Conservation (phyloP, 2,797 vertebrate species). For the Gephyroberyx darwinii region DNA sequence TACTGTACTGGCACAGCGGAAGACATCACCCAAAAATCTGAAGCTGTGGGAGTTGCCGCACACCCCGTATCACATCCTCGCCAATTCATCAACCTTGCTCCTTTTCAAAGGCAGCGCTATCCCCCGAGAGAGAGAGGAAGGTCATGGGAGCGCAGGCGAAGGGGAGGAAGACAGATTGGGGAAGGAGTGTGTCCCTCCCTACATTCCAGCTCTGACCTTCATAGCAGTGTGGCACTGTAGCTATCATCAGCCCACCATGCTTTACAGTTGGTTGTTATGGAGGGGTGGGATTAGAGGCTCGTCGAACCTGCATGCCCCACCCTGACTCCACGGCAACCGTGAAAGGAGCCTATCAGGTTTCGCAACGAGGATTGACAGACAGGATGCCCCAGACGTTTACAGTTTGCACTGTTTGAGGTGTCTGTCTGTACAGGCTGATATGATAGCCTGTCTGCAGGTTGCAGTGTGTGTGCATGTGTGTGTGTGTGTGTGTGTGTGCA, state of each 20-base stretch:
- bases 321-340: slow-evolving; percentile 40
- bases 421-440: slow-evolving; percentile 68
- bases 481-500: slow-evolving; percentile 21
- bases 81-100: slow-evolving; percentile 72
- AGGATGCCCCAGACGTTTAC: slow-evolving; percentile 66
- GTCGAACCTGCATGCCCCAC: slow-evolving; percentile 58
- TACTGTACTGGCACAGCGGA: slow-evolving; percentile 32
- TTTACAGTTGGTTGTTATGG: slow-evolving; percentile 50
- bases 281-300: slow-evolving; percentile 48
- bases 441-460: slow-evolving; percentile 61
- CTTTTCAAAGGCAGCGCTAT: slow-evolving; percentile 66
- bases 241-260: slow-evolving; percentile 71
- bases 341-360: slow-evolving; percentile 60
- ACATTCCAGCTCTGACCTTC: slow-evolving; percentile 76
- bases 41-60: slow-evolving; percentile 70
- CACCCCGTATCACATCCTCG: slow-evolving; percentile 69
- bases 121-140: slow-evolving; percentile 55
- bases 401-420: slow-evolving; percentile 68
- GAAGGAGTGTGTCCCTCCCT: slow-evolving; percentile 67
- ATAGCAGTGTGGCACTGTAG: slow-evolving; percentile 56
- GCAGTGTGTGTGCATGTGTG: slow-evolving; percentile 7
- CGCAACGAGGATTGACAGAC: slow-evolving; percentile 54
- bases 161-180: slow-evolving; percentile 70
- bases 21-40: slow-evolving; percentile 48
- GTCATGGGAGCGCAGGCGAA: slow-evolving; percentile 58